Conservation (phyloP, 2,113 vertebrate species). For the Seriola dumerili region DNA sequence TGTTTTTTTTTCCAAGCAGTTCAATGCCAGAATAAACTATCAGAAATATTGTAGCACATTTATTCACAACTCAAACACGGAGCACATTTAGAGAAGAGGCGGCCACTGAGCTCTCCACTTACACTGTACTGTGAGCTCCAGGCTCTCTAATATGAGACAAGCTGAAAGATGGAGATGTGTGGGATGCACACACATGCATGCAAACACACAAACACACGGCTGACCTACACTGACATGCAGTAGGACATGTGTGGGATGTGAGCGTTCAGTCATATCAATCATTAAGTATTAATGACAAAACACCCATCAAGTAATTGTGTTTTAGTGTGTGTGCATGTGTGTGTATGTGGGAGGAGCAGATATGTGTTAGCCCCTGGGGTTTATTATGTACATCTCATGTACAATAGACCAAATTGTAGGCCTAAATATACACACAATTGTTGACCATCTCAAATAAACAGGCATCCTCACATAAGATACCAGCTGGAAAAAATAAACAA, state of each 20-base stretch:
- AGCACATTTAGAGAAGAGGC: background rate
- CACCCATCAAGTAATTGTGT: background rate
- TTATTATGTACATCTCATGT: background rate
- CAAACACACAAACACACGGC: background rate
- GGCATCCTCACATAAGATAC: no score
- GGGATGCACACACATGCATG: background rate
- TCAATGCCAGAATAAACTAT: background rate
- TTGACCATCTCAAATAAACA: background rate
- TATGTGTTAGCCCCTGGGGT: background rate
- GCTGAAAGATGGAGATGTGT: slow-evolving; percentile 7
- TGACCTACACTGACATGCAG: background rate
- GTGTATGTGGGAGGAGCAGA: slow-evolving; percentile 18
- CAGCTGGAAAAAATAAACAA: background rate
- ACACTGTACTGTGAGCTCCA: background rate
- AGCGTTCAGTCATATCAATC: background rate
- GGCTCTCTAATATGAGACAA: background rate
- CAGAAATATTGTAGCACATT: background rate
- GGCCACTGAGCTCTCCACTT: background rate
- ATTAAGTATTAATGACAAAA: background rate
- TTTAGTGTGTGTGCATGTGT: background rate
- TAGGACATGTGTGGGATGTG: slow-evolving; percentile 27
- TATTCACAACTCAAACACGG: background rate
- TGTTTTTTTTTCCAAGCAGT: background rate
- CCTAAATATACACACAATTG: background rate
- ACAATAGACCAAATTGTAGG: background rate